Evolutionary conservation across 2,113 vertebrate genomes (phyloP).

Genomic region (Archocentrus centrarchus): DNA sequence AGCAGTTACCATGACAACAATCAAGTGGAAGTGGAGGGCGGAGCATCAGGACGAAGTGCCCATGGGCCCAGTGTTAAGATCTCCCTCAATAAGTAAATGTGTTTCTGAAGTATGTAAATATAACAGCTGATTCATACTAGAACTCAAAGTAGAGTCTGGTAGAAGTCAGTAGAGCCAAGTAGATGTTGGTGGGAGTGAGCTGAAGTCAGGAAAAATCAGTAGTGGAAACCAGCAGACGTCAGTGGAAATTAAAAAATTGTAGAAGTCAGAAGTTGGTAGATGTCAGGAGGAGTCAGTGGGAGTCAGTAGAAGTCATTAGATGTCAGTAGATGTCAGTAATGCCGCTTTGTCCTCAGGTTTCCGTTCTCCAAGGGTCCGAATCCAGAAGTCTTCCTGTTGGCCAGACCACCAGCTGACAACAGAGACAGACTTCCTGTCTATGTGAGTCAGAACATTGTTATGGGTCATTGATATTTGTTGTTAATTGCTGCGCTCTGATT

Average conservation of each 20-base stretch:
- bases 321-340: background rate
- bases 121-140: background rate
- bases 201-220: no score
- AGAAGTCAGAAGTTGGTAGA: background rate
- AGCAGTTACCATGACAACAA: conserved; percentile 75
- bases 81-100: conserved; percentile 89
- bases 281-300: background rate
- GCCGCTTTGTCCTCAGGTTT: conserved; percentile 79
- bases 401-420: conserved; percentile 87
- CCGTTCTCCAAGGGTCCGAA: conserved; percentile 91
- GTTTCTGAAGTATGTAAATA: background rate
- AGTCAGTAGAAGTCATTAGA: background rate
- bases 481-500: background rate
- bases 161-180: background rate
- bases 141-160: background rate
- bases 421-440: conserved; percentile 90
- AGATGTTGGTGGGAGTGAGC: background rate
- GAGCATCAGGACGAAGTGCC: conserved; percentile 80
- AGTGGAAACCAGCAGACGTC: background rate
- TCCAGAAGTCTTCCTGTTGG: conserved; percentile 89
- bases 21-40: conserved; percentile 80
- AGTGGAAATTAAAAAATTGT: background rate
- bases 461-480: background rate
- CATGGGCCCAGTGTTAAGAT: conserved; percentile 88
- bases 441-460: conserved; percentile 78